Conservation (phyloP, 2,797 vertebrate species). For the Cichlasoma orientale region DNA sequence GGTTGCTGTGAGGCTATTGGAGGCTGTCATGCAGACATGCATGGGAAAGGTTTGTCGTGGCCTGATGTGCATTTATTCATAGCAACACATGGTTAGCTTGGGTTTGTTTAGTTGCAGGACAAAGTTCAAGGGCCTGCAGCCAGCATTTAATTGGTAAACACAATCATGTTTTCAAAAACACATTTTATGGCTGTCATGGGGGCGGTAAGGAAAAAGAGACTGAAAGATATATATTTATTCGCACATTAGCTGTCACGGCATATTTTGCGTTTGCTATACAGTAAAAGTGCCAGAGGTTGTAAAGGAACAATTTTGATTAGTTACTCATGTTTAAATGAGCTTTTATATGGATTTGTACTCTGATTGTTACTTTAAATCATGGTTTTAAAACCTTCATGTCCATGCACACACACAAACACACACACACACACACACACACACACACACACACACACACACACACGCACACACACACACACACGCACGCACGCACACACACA, state of each 20-base stretch:
- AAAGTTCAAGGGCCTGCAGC: conserved; percentile 67
- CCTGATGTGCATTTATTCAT: conserved; percentile 53
- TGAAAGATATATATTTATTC: conserved; percentile 54
- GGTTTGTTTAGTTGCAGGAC: conserved; percentile 49
- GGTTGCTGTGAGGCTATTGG: conserved; percentile 68
- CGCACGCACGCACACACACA: neutral
- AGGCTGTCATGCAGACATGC: conserved; percentile 67
- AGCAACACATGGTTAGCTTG: conserved; percentile 53
- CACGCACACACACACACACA: neutral
- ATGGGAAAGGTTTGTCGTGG: conserved; percentile 70
- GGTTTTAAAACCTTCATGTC: conserved; percentile 23
- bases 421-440: neutral
- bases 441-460: neutral
- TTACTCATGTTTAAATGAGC: conserved; percentile 52
- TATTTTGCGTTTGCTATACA: conserved; percentile 27
- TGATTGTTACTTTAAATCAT: conserved; percentile 44
- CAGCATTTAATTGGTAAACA: conserved; percentile 74
- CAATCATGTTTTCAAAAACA: conserved; percentile 64
- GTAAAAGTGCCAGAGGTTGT: conserved; percentile 46
- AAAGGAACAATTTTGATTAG: conserved; percentile 63
- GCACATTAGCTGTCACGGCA: conserved; percentile 51
- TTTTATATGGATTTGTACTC: conserved; percentile 35
- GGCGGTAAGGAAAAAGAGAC: conserved; percentile 25
- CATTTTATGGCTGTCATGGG: conserved; percentile 55
- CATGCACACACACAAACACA: neutral